These are phyloP conservation scores for Galerucella calmariensis DNA, from an alignment of 2,888 invertebrate species.

Conservation along the genomic window DNA sequence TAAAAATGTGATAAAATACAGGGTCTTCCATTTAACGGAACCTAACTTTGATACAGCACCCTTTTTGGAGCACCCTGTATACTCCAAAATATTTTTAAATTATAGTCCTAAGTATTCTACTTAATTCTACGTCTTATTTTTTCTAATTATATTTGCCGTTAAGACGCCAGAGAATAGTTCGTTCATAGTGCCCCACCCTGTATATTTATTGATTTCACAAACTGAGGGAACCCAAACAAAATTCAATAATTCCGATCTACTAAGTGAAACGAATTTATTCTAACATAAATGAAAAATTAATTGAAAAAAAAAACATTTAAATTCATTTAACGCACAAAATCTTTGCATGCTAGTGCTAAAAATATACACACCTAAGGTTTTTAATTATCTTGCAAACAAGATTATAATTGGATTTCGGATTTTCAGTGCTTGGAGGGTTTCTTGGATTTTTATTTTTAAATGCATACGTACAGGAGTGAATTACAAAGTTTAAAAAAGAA, in stretches of 20 bases:
- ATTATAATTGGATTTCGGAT: conserved; percentile 28
- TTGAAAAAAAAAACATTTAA: conserved; percentile 11
- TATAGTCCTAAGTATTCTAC: no score
- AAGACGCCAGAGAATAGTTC: no score
- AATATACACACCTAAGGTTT: conserved; percentile 12
- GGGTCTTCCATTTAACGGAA: no score
- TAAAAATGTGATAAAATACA: no score
- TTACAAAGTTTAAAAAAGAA: neutral
- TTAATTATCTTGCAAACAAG: conserved; percentile 26
- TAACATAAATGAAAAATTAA: conserved; percentile 14
- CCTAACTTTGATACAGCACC: no score
- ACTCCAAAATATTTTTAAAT: no score
- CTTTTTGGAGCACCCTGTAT: no score
- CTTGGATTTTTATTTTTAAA: conserved; percentile 31
- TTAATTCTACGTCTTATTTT: no score
- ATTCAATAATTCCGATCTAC: no score
- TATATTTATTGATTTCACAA: no score
- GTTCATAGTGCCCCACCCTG: no score
- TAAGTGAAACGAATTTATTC: neutral
- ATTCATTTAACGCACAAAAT: neutral
- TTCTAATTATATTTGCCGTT: no score
- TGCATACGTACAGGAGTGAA: conserved; percentile 6
- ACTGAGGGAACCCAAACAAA: neutral
- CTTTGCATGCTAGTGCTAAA: conserved; percentile 13
- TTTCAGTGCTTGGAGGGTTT: conserved; percentile 26